These are phyloP conservation scores for Osmerus mordax DNA, from an alignment of 2,113 vertebrate genomes.

Conservation along the genomic window DNA sequence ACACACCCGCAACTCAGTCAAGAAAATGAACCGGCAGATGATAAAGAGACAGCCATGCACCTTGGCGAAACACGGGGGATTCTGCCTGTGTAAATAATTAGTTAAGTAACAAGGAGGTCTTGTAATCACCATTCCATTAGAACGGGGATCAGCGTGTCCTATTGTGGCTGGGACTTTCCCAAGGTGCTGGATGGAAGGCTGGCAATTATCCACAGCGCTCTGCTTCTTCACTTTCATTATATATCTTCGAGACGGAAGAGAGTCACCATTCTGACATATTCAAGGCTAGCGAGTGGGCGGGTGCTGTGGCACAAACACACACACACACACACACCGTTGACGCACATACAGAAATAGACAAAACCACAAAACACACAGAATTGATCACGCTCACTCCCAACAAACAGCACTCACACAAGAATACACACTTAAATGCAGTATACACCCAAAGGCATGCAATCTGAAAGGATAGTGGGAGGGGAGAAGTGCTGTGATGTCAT, in stretches of 20 bases:
- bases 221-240: too few relatives aligned
- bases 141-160: too few relatives aligned
- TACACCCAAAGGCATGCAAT: too few relatives aligned
- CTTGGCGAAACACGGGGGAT: neutral
- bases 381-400: neutral
- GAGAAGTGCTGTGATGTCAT: too few relatives aligned
- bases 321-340: neutral
- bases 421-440: neutral
- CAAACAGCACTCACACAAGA: neutral
- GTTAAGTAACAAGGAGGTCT: too few relatives aligned
- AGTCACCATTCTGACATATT: neutral
- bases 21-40: neutral
- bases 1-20: neutral
- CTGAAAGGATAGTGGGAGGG: too few relatives aligned
- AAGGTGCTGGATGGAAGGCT: too few relatives aligned
- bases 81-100: neutral
- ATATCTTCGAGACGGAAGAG: neutral
- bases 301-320: neutral
- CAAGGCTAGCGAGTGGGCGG: constrained; percentile 1
- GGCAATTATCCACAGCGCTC: too few relatives aligned
- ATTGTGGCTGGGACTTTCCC: too few relatives aligned
- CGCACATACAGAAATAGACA: neutral
- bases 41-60: neutral
- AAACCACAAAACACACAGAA: neutral
- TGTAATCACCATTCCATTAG: too few relatives aligned